These are phyloP conservation scores for Isaurus tuberculatus DNA, from an alignment of 92 coral and sea anemone genomes.

Conservation along the genomic window DNA sequence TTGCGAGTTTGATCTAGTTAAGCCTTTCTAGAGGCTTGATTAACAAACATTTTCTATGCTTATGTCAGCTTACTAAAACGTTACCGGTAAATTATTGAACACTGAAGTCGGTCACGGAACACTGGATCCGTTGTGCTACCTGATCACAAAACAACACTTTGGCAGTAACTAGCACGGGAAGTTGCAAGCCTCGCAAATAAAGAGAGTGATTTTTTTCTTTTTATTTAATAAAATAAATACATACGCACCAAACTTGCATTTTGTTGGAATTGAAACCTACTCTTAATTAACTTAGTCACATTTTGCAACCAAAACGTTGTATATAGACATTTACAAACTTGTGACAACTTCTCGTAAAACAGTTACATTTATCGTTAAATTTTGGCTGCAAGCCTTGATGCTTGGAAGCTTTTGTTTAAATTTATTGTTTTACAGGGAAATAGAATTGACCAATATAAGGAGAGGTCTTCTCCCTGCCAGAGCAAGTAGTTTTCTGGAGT, in stretches of 20 bases:
- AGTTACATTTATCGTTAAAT: background rate
- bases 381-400: background rate
- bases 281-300: background rate
- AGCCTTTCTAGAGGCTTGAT: background rate
- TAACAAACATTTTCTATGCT: constrained; percentile 32
- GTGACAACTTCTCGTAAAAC: background rate
- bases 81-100: constrained; percentile 37
- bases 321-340: background rate
- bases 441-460: background rate
- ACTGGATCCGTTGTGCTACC: background rate
- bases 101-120: background rate
- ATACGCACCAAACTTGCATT: background rate
- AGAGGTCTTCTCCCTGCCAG: background rate
- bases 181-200: background rate
- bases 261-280: background rate
- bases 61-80: constrained; percentile 46
- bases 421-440: background rate
- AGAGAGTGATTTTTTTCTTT: background rate
- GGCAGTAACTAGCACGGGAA: background rate
- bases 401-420: background rate
- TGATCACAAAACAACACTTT: background rate
- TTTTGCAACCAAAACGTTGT: background rate
- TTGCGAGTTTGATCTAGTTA: background rate
- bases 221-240: background rate
- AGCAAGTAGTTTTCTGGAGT: constrained; percentile 4